These are phyloP conservation scores for Knipowitschia caucasica DNA, from an alignment of 2,797 vertebrate species.

Conservation along the genomic window DNA sequence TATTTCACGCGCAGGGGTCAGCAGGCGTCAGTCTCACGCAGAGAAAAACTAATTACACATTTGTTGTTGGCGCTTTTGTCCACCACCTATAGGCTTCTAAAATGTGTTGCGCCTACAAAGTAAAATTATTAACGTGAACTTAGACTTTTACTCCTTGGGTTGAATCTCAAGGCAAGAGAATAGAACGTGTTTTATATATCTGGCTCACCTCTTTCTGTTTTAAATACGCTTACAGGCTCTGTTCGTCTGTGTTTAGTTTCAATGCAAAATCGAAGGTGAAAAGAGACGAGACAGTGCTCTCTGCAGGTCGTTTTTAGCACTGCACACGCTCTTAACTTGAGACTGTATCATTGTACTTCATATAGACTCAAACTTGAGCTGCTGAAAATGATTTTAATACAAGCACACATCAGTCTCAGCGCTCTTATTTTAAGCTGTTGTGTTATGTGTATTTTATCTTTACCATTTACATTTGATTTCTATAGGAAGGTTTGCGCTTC, in stretches of 20 bases:
- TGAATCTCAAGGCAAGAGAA: background rate
- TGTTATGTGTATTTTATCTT: too few species aligned
- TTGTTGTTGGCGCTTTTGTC: slow-evolving; percentile 24
- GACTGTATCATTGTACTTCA: too few species aligned
- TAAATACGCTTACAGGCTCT: slow-evolving; percentile 20
- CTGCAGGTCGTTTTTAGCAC: slow-evolving; percentile 53
- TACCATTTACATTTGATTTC: too few species aligned
- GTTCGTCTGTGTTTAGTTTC: background rate
- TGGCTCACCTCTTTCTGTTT: slow-evolving; percentile 19
- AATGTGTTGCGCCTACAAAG: background rate
- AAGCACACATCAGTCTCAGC: too few species aligned
- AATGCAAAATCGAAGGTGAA: slow-evolving; percentile 21
- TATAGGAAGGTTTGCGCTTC: too few species aligned
- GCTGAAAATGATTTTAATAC: too few species aligned
- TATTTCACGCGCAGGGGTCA: slow-evolving; percentile 42
- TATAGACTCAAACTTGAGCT: too few species aligned
- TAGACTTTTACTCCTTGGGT: background rate
- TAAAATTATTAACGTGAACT: background rate
- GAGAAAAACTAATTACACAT: slow-evolving; percentile 30
- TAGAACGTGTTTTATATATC: slow-evolving; percentile 10
- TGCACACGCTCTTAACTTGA: too few species aligned
- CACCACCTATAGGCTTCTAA: slow-evolving; percentile 1
- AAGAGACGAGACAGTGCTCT: slow-evolving; percentile 70
- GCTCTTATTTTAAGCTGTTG: too few species aligned
- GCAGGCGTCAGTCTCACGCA: slow-evolving; percentile 26